Evolutionary conservation across 2,113 vertebrate genomes (phyloP).

Genomic region (Junco hyemalis): DNA sequence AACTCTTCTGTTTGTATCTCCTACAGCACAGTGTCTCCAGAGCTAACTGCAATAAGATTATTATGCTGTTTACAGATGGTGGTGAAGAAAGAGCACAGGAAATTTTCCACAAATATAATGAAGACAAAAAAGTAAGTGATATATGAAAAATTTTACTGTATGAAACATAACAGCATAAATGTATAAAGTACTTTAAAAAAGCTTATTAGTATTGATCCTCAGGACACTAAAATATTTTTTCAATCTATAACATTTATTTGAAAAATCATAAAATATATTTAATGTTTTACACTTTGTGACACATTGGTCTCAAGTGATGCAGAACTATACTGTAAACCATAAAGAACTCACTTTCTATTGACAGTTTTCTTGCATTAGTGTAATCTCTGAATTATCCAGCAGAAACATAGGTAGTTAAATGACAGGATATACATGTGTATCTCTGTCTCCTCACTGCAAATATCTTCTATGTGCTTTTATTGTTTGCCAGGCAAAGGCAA

Average conservation of each 20-base stretch:
- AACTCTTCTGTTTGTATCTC: background rate
- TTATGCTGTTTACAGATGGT: slow-evolving; percentile 98
- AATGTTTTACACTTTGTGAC: background rate
- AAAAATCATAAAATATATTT: background rate
- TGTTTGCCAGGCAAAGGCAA: background rate
- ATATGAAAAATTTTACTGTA: background rate
- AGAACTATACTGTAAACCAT: background rate
- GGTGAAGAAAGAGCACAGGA: slow-evolving; percentile 95
- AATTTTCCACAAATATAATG: slow-evolving; percentile 91
- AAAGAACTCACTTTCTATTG: background rate
- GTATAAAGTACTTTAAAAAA: background rate
- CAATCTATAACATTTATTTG: background rate
- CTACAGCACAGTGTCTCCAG: slow-evolving; percentile 88
- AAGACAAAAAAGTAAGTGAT: slow-evolving; percentile 87
- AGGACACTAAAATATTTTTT: background rate
- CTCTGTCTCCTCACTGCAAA: background rate
- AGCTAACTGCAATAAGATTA: slow-evolving; percentile 99
- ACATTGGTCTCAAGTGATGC: background rate
- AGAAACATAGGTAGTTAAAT: background rate
- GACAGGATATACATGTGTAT: background rate
- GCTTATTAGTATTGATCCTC: background rate
- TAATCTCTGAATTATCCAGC: background rate
- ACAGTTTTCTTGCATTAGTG: background rate
- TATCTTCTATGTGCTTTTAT: background rate
- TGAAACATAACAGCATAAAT: background rate